Evolutionary conservation across 2,888 invertebrate species (phyloP).

Genomic region (Drosophila setosimentum): DNA sequence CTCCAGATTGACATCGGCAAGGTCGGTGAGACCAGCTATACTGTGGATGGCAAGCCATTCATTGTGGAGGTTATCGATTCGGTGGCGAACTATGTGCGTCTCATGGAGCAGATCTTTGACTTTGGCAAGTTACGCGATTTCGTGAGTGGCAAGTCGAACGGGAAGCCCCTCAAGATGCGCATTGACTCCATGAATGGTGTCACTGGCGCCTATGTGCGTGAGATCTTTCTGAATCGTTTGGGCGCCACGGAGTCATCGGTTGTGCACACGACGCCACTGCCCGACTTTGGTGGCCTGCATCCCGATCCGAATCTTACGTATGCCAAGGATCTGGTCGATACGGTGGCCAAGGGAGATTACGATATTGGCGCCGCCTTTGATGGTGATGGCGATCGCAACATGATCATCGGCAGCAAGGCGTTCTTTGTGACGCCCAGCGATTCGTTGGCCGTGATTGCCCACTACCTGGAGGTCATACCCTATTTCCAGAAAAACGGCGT

Average conservation of each 20-base stretch:
- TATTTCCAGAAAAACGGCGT: constrained; percentile 95
- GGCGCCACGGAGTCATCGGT: constrained; percentile 90
- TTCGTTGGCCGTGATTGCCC: constrained; percentile 97
- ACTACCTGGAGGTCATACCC: constrained; percentile 95
- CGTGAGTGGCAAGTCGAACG: constrained; percentile 89
- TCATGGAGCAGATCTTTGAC: constrained; percentile 99
- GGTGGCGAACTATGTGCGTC: constrained; percentile 93
- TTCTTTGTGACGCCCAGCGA: constrained; percentile 99
- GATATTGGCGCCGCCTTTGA: constrained; percentile 98
- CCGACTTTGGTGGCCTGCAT: constrained; percentile 98
- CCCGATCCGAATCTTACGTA: constrained; percentile 99
- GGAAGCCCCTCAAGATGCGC: constrained; percentile 92
- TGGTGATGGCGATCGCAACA: constrained; percentile 99
- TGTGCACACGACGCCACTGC: constrained; percentile 92
- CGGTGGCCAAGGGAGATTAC: constrained; percentile 87
- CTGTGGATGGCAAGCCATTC: constrained; percentile 88
- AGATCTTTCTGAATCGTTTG: constrained; percentile 94
- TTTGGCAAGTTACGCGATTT: constrained; percentile 91
- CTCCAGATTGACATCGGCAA: constrained; percentile 91
- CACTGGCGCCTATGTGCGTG: constrained; percentile 97
- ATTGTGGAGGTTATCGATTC: constrained; percentile 96
- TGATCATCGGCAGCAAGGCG: constrained; percentile 97
- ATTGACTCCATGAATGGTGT: constrained; percentile 99
- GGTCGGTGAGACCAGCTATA: constrained; percentile 89
- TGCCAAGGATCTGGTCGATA: constrained; percentile 91